These are phyloP conservation scores for Phrynocephalus vlangalii DNA, from an alignment of 2,797 vertebrate species.

Conservation along the genomic window DNA sequence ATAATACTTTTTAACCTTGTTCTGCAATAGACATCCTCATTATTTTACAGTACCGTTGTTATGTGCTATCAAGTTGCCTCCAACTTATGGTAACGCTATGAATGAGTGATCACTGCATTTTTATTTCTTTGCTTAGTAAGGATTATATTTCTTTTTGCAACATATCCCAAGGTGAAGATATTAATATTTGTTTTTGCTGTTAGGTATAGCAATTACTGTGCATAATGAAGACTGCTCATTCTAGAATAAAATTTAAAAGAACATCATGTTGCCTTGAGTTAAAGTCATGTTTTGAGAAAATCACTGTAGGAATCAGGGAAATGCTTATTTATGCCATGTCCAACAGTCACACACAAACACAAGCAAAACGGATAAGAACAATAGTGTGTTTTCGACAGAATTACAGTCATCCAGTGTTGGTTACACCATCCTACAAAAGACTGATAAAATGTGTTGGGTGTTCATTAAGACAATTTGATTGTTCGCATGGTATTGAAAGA, in stretches of 20 bases:
- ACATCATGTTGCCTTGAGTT: slow-evolving; percentile 12
- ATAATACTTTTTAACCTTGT: too few relatives aligned
- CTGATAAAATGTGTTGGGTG: not conserved
- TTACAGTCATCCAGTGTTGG: accelerated
- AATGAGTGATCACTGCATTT: slow-evolving; percentile 1
- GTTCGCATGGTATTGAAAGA: not conserved
- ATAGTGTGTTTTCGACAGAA: not conserved
- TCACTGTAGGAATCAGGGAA: not conserved
- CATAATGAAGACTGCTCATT: slow-evolving; percentile 21
- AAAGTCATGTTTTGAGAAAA: slow-evolving; percentile 17
- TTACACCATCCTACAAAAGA: accelerated
- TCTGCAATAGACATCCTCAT: not conserved
- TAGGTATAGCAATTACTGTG: slow-evolving; percentile 30
- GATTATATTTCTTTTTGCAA: slow-evolving; percentile 21
- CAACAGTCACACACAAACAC: not conserved
- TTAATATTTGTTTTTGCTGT: slow-evolving; percentile 39
- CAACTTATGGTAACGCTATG: too few relatives aligned
- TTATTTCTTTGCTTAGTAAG: slow-evolving; percentile 26
- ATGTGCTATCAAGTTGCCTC: too few relatives aligned
- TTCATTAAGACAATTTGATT: not conserved
- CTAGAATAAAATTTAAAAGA: not conserved
- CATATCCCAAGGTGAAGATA: slow-evolving; percentile 28
- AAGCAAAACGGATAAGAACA: slow-evolving; percentile 4
- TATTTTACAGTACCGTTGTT: too few relatives aligned
- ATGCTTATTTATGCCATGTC: not conserved